phyloP scores from a whole-genome alignment of 2,797 vertebrate genomes.

The Champsocephalus esox region DNA sequence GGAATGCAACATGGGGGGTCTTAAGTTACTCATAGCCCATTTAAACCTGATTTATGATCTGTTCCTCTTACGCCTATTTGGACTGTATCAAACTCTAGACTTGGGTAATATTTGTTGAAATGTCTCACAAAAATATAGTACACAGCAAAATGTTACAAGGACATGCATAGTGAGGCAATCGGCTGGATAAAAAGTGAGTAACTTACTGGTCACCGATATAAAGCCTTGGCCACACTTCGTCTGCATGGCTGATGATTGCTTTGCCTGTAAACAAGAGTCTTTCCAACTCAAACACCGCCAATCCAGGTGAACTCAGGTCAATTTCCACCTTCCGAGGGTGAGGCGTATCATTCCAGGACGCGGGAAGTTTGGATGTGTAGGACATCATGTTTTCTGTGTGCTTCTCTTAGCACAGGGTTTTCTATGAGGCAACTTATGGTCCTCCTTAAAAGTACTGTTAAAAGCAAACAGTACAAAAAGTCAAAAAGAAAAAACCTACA shows the following conservation, averaged over 20 bases:
- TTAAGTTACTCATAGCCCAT: slow-evolving; percentile 43
- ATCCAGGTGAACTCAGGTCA: slow-evolving; percentile 85
- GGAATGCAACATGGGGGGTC: slow-evolving; percentile 40
- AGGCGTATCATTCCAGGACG: slow-evolving; percentile 68
- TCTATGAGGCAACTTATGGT: not conserved
- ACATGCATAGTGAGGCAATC: not conserved
- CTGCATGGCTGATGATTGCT: slow-evolving; percentile 88
- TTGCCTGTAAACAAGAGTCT: slow-evolving; percentile 90
- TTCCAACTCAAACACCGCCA: slow-evolving; percentile 91
- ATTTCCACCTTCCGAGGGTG: slow-evolving; percentile 70
- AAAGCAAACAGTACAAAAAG: not conserved
- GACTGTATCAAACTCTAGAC: not conserved
- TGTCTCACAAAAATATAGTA: not conserved
- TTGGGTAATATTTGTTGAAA: slow-evolving; percentile 11
- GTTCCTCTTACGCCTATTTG: slow-evolving; percentile 24
- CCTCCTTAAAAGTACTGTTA: too few species aligned
- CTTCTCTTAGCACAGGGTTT: not conserved
- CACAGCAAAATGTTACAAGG: not conserved
- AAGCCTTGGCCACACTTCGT: slow-evolving; percentile 93
- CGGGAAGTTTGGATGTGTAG: slow-evolving; percentile 69
- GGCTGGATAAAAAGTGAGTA: not conserved
- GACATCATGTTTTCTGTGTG: slow-evolving; percentile 67
- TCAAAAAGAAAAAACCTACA: not conserved
- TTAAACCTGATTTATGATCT: slow-evolving; percentile 54
- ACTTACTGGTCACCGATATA: slow-evolving; percentile 95